Base-by-base conservation (phyloP, 2,888 invertebrate species). In the Drosophila birchii region DNA sequence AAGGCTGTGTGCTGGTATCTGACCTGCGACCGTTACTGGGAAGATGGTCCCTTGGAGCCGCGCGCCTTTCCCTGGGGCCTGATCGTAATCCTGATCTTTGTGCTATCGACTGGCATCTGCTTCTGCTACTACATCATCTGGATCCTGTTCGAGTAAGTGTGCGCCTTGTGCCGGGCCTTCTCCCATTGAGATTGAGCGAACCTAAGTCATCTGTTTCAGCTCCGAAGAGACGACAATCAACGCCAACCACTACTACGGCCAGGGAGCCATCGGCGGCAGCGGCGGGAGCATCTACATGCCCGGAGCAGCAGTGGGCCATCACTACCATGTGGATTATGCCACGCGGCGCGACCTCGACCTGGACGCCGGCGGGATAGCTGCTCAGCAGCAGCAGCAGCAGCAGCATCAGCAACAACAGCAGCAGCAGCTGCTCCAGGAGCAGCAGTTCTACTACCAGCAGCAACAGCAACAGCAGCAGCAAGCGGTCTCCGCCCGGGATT, bases 61-160 rank as follows among this genome's bases (percentile, higher is more conserved):
- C 94, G 96, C 81, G 95, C 95, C 77, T 97, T 97, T 91, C 97
- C 97, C 34, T 96, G 97, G 96, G 96, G 96, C 55, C 93, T 95
- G 43, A 93, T 95, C 60, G 94, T 97, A 81, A 95, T 97, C 75
- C 94, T 97, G 53, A 95, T 97, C 75, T 95, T 97, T 89, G 95
- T 97, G 57, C 94, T 97, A 49, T 96, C 96, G 47, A 94, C 96
- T 58, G 96, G 97, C 51, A 95, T 97, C 76, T 96, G 97, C 92
- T 95, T 97, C 93, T 97, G 97, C 93, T 98, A 98, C 92, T 97
- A 97, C 93, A 95, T 98, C 89, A 96, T 97, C 84, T 98, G 97
- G 96, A 96, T 97, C 80, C 95, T 97, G 70, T 97, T 97, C 93
- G 97, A 97, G 98, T 98, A 94, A 95, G 96, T 95, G 70, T 47